These are phyloP conservation scores for Paralichthys olivaceus DNA, from an alignment of 2,113 vertebrate genomes.

Conservation along the genomic window DNA sequence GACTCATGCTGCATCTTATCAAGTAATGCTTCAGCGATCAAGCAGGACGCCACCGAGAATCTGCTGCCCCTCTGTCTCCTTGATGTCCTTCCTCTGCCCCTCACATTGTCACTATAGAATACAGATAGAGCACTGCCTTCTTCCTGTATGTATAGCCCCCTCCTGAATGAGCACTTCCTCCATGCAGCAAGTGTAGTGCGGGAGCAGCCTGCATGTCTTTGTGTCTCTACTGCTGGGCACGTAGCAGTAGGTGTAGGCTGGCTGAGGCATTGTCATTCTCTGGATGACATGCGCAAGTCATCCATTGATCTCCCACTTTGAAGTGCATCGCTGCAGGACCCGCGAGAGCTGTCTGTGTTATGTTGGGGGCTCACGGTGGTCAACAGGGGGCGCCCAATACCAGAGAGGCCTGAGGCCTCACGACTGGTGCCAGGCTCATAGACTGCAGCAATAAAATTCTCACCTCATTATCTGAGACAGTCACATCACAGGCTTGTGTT, in stretches of 20 bases:
- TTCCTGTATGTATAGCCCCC: slow-evolving; percentile 72
- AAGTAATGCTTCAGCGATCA: slow-evolving; percentile 77
- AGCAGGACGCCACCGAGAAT: slow-evolving; percentile 53
- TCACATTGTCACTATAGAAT: slow-evolving; percentile 58
- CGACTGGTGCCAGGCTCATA: slow-evolving; percentile 75
- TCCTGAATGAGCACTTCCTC: slow-evolving; percentile 67
- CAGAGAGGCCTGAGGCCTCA: slow-evolving; percentile 22
- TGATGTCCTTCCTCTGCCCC: slow-evolving; percentile 49
- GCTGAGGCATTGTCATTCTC: slow-evolving; percentile 83
- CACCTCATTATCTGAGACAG: slow-evolving; percentile 85
- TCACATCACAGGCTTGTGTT: slow-evolving; percentile 81
- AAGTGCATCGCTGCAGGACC: slow-evolving; percentile 72
- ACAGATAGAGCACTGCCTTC: slow-evolving; percentile 74
- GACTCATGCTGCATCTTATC: slow-evolving; percentile 72
- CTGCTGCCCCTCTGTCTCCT: slow-evolving; percentile 69
- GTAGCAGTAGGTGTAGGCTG: slow-evolving; percentile 72
- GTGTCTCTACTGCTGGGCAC: slow-evolving; percentile 63
- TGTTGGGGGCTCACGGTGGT: background rate
- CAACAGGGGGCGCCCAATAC: slow-evolving; percentile 80
- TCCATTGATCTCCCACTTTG: slow-evolving; percentile 84
- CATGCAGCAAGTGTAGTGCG: slow-evolving; percentile 49
- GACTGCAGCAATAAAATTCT: slow-evolving; percentile 82
- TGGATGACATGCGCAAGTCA: slow-evolving; percentile 80
- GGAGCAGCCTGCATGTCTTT: slow-evolving; percentile 74
- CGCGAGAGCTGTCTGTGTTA: background rate